Evolutionary conservation across 2,113 vertebrate species (phyloP), one percentile per base, ranked within the genome.

Genomic region (Corythoichthys haematopterus): DNA sequence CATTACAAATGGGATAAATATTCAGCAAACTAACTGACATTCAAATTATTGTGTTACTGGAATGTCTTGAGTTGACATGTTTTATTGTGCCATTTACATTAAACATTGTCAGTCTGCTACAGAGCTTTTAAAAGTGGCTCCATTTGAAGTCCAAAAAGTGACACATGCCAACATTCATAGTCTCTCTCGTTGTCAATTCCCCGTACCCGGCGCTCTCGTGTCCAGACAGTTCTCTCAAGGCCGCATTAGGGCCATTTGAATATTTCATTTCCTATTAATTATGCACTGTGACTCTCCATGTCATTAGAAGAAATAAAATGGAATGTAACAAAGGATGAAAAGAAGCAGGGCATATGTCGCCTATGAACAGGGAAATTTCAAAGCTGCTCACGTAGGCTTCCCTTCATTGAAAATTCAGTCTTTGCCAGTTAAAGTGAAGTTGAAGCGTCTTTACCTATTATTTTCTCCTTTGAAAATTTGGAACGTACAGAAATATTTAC

Each of bases 221-320:
- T 97, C 94, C 94, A 95, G 85, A 93, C 91, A 88, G 93, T 94
- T 94, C 94, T 95, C 94, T 92, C 92, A 93, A 92, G 92, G 92
- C 94, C 96, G 94, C 96, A 98, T 98, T 99, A 98, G 94, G 94
- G 94, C 95, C 94, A 97, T 98, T 98, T 99, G 95, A 99, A 98
- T 99, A 98, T 99, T 98, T 98, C 95, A 98, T 99, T 98, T 98
- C 95, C 96, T 98, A 98, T 98, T 98, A 99, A 98, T 98, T 98
- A 99, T 99, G 96, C 95, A 97, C 97, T 95, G 95, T 96, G 95
- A 96, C 95, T 98, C 95, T 96, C 93, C 95, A 93, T 98, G 96
- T 98, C 96, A 98, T 98, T 99, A 97, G 94, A 95, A 94, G 84
- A 88, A 89, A 88, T 95, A 96, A 94, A 93, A 94, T 94, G 93